Evolutionary conservation across 2,113 vertebrate genomes (phyloP).

Genomic region (Machaerirhynchus nigripectus): DNA sequence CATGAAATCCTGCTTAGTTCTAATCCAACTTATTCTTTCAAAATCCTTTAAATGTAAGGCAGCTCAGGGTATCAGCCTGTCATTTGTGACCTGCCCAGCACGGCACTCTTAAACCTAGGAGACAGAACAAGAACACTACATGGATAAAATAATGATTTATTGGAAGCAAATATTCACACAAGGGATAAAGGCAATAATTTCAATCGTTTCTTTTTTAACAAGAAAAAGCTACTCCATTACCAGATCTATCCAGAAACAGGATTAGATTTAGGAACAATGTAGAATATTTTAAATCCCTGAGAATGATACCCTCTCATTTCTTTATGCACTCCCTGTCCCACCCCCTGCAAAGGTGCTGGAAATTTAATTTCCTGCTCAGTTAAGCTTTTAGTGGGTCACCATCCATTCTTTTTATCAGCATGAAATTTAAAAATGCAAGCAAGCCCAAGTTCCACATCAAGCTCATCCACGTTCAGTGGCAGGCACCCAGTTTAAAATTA

Average conservation of each 20-base stretch:
- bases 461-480: not conserved
- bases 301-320: not conserved
- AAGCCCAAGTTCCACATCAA: not conserved
- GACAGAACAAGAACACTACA: not conserved
- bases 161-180: not conserved
- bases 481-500: not conserved
- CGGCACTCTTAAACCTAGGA: not conserved
- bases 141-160: conserved; percentile 6
- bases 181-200: not conserved
- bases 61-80: not conserved
- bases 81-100: not conserved
- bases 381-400: not conserved
- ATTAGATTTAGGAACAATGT: not conserved
- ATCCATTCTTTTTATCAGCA: not conserved
- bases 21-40: not conserved
- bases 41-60: not conserved
- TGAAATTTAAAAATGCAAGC: not conserved
- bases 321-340: not conserved
- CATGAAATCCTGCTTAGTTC: not conserved
- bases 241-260: not conserved
- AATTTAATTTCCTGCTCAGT: not conserved
- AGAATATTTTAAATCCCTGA: conserved; percentile 13
- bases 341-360: not conserved
- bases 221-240: not conserved
- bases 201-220: not conserved